Conservation (phyloP, 2,797 vertebrate species). For the Pempheris klunzingeri region DNA sequence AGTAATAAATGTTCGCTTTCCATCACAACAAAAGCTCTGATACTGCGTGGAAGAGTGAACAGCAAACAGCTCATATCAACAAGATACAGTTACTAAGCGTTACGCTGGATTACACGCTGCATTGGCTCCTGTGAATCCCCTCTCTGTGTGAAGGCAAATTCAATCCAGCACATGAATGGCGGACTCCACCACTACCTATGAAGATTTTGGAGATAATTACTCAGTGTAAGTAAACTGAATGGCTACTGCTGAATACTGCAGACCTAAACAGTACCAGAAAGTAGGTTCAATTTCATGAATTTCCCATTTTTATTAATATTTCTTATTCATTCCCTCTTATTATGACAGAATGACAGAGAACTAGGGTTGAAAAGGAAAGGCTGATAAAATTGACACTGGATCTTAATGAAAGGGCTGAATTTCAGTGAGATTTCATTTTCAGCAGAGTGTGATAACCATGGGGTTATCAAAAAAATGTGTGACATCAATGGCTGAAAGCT, state of each 20-base stretch:
- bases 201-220: not conserved
- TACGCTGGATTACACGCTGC: not conserved
- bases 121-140: not conserved
- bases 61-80: not conserved
- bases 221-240: not conserved
- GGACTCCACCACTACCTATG: not conserved
- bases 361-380: not conserved
- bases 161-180: not conserved
- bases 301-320: too few species aligned
- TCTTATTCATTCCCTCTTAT: too few species aligned
- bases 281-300: not conserved
- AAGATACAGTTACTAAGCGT: not conserved
- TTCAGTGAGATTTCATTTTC: not conserved
- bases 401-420: not conserved
- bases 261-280: slow-evolving; percentile 5
- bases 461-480: not conserved
- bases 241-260: not conserved
- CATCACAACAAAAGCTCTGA: too few species aligned
- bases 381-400: not conserved
- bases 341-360: slow-evolving; percentile 2
- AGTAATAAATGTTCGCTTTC: not conserved
- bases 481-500: not conserved
- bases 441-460: not conserved
- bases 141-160: not conserved
- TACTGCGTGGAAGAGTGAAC: not conserved